Evolutionary conservation across 2,888 invertebrate genomes (phyloP), one percentile per base, ranked within the genome.

Genomic region (Macaria notata): DNA sequence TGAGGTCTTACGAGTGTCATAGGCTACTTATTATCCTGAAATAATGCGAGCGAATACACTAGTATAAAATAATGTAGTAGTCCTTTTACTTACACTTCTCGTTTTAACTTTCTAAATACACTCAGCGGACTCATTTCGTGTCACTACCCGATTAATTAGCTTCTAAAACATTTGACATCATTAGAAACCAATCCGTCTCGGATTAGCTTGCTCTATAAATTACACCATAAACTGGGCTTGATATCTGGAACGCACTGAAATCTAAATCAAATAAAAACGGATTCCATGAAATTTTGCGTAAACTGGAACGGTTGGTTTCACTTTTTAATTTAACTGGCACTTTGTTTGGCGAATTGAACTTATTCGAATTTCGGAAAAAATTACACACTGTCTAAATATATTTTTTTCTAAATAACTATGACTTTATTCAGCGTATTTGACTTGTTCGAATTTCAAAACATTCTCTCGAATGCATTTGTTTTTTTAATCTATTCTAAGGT

Each of bases 81-180:
- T 36, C 33, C 33, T 33, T 39, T 60, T 62, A 75, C 81, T 81
- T 69, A 80, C 81, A 78, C 68, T 59, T 77, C 71, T 54, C 71
- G 70, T 39, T 75, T 71, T 49, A 60, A 70, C 71, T 81, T 82
- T 62, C 49, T 78, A 53, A 80, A 66, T 9, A 71, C 76, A 8
- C 70, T 60, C 54, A 80, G 63, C 62, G 82, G 81, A 66, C 81
- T 78, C 81, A 82, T 83, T 62, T 64, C 9, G 7, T 9, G 0
- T 49, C 6, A 30, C 31, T 36, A 38, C 9, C 36, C 19, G 42
- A 31, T 42, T 31, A 9, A 41, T 53, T 43, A 49, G 30, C 31
- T 9, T 46, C 9, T 36, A 43, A 44, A 38, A 6, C 5, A 50
- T 46, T 50, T 52, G 31, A 9, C 47, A 49, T 31, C 19, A 47